phyloP scores from a whole-genome alignment of 2,797 vertebrate species.

The Remorina albescens region DNA sequence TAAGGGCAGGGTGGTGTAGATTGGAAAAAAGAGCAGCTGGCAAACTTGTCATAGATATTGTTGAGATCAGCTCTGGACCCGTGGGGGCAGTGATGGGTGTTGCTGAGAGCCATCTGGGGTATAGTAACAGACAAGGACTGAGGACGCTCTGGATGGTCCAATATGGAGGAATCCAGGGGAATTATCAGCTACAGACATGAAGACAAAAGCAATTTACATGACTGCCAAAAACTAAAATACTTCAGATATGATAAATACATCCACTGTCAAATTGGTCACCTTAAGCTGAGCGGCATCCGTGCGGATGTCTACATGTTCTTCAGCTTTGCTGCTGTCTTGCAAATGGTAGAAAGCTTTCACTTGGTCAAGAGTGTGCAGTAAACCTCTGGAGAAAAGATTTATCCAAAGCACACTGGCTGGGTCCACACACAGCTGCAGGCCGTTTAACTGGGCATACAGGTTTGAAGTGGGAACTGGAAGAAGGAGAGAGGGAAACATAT shows the following conservation, averaged over 20 bases:
- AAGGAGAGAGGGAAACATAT: background rate
- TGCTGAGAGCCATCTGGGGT: slow-evolving; percentile 87
- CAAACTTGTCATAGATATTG: slow-evolving; percentile 85
- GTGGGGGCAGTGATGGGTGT: slow-evolving; percentile 90
- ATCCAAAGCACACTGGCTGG: slow-evolving; percentile 94
- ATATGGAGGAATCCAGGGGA: slow-evolving; percentile 91
- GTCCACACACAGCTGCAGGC: slow-evolving; percentile 91
- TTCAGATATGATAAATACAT: background rate
- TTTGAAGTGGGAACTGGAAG: slow-evolving; percentile 91
- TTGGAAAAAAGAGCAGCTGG: slow-evolving; percentile 88
- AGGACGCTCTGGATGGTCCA: slow-evolving; percentile 90
- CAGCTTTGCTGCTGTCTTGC: slow-evolving; percentile 88
- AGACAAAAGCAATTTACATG: slow-evolving; percentile 24
- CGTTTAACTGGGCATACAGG: slow-evolving; percentile 92
- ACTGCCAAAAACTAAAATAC: background rate
- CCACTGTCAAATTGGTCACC: slow-evolving; percentile 75
- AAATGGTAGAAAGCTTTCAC: slow-evolving; percentile 97
- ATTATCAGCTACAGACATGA: slow-evolving; percentile 85
- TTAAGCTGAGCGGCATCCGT: slow-evolving; percentile 91
- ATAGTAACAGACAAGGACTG: slow-evolving; percentile 84
- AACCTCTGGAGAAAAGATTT: slow-evolving; percentile 92
- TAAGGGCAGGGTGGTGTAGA: slow-evolving; percentile 77
- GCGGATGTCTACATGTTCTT: slow-evolving; percentile 92
- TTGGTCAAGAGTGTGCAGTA: slow-evolving; percentile 93
- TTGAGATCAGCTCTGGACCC: slow-evolving; percentile 88